phyloP scores from a whole-genome alignment of 1,140 invertebrate species.

The Ephestia elutella region DNA sequence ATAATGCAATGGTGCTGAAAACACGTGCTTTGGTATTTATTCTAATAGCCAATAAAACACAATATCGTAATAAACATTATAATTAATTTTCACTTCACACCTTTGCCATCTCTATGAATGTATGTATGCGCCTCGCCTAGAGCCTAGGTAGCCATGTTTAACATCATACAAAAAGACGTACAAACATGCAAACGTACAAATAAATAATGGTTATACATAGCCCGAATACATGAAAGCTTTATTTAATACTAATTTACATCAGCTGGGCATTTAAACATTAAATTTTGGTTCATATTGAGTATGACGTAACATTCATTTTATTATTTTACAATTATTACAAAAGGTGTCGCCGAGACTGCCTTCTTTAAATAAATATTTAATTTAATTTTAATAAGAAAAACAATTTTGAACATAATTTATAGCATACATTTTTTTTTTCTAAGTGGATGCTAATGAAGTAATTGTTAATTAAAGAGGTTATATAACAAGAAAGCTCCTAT shows the following conservation, averaged over 20 bases:
- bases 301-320: background rate
- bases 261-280: background rate
- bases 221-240: background rate
- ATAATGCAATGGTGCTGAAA: too few species aligned
- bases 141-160: background rate
- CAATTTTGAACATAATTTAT: background rate
- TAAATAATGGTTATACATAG: background rate
- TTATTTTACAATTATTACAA: background rate
- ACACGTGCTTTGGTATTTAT: background rate
- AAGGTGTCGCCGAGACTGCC: background rate
- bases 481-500: too few species aligned
- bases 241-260: background rate
- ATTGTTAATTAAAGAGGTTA: too few species aligned
- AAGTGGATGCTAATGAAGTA: too few species aligned
- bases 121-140: background rate
- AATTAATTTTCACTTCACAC: background rate
- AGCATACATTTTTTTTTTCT: too few species aligned
- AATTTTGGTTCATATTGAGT: background rate
- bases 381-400: background rate
- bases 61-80: conserved; percentile 12
- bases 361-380: background rate
- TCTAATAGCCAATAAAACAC: conserved; percentile 11
- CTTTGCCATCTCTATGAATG: background rate
- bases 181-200: conserved; percentile 6
- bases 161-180: conserved; percentile 16